Percentiles rank a stretch among this genome's conserved stretches.
These are phyloP conservation scores for Noturus placidus DNA, from an alignment of 2,113 vertebrate species.

Conservation along the genomic window DNA sequence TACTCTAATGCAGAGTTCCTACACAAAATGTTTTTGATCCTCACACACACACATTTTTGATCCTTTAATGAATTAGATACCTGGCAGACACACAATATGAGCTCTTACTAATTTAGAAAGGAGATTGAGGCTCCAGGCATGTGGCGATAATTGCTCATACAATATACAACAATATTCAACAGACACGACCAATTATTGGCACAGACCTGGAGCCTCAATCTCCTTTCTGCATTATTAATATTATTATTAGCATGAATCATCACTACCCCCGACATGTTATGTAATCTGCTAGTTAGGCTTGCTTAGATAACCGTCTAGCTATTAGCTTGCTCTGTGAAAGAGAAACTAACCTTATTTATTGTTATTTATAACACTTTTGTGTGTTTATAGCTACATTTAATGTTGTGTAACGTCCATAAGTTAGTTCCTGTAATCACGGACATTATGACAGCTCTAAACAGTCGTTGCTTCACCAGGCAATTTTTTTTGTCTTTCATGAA, in stretches of 20 bases:
- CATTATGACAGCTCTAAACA: background rate
- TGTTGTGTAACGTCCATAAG: background rate
- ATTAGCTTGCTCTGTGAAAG: background rate
- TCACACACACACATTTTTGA: background rate
- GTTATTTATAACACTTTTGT: background rate
- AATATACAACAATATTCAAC: background rate
- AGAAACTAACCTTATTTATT: background rate
- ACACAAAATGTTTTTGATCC: background rate
- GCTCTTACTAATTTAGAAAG: slow-evolving; percentile 7
- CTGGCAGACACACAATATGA: slow-evolving; percentile 8
- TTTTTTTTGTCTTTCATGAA: background rate
- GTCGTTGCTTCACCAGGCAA: background rate
- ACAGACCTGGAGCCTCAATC: slow-evolving; percentile 6
- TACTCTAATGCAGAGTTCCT: background rate
- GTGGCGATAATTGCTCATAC: slow-evolving; percentile 13
- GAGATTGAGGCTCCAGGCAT: slow-evolving; percentile 15
- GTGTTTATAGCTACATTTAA: too few species aligned
- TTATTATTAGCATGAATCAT: slow-evolving; percentile 13
- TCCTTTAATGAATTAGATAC: slow-evolving; percentile 12
- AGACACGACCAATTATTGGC: slow-evolving; percentile 6
- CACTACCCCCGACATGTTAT: background rate
- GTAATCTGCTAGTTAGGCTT: background rate
- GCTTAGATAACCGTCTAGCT: background rate
- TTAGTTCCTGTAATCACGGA: background rate
- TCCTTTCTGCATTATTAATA: slow-evolving; percentile 22